Evolutionary conservation across 37 sponge, comb jelly and placozoan species (phyloP), one percentile per base, ranked within the genome.

Genomic region (Agelas oroides): DNA sequence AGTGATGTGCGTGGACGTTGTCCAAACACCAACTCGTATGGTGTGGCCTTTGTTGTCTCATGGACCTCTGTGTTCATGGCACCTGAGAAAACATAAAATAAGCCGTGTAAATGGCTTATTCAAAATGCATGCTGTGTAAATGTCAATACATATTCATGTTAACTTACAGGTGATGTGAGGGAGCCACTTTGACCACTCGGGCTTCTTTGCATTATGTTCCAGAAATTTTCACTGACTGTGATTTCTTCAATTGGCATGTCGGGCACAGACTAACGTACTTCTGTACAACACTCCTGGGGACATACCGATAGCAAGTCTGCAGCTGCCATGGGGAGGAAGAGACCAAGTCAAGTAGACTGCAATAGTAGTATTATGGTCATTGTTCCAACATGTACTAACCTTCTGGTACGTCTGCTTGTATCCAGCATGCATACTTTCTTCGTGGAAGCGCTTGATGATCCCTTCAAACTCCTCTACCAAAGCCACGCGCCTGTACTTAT

Each of bases 1-100:
- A 8, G 46, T 3, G 46, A 46, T 8, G 8, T 46, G 8, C 77
- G 62, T 55, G 80, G 72, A 40, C 68, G 77, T 58, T 78, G 78
- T 34, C 80, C 87, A 71, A 86, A 86, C 33, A 78, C 79, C 65
- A 78, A 33, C 63, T 78, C 87, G 68, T 86, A 86, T 64, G 87
- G 87, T 53, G 79, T 78, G 33, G 34, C 46, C 59, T 69, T 70
- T n/a, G 80, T 79, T 40, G 87, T 71, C 11, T 86, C 86, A 73
- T 86, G 80, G 23, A 78, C 79, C 52, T 86, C 79, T 32, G 79
- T 86, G 79, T 78, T 86, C 53, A 78, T 78, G 28, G 73, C 68
- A 41, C 78, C 87, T 86, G 59, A 19, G 65, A 2, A 55, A 73
- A n/a, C n/a, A n/a, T n/a, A n/a, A n/a, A n/a, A n/a, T n/a, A n/a